phyloP scores from a whole-genome alignment of 2,888 invertebrate genomes.

The Dichetophora obliterata region DNA sequence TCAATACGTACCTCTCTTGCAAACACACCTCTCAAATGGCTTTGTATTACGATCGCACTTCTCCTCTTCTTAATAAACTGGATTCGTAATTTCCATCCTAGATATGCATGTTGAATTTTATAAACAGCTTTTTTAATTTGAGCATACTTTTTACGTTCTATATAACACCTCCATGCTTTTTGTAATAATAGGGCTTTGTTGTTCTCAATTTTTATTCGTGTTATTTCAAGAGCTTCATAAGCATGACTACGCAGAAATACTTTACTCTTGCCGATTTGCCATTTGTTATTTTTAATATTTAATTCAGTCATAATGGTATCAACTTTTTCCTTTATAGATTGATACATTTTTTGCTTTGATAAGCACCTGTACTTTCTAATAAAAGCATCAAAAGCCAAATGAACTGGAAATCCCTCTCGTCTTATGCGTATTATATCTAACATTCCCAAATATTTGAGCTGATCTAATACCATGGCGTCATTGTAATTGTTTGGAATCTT shows the following conservation, averaged over 20 bases:
- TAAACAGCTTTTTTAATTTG: conserved; percentile 78
- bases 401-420: conserved; percentile 90
- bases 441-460: conserved; percentile 92
- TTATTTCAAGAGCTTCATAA: conserved; percentile 87
- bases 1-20: conserved; percentile 79
- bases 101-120: conserved; percentile 85
- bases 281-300: conserved; percentile 80
- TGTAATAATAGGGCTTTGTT: conserved; percentile 82
- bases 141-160: conserved; percentile 77
- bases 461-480: conserved; percentile 85
- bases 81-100: conserved; percentile 87
- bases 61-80: conserved; percentile 84
- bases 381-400: conserved; percentile 83
- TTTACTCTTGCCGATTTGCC: conserved; percentile 90
- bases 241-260: conserved; percentile 85
- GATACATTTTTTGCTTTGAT: conserved; percentile 57
- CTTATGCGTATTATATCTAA: conserved; percentile 92
- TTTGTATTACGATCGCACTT: conserved; percentile 87
- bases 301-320: conserved; percentile 74
- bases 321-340: conserved; percentile 59
- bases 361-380: conserved; percentile 83
- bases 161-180: conserved; percentile 79
- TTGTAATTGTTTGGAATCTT: conserved; percentile 86
- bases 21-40: conserved; percentile 89
- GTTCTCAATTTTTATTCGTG: conserved; percentile 78